Conservation (phyloP, 2,797 vertebrate species). For the Delichon dasypus region DNA sequence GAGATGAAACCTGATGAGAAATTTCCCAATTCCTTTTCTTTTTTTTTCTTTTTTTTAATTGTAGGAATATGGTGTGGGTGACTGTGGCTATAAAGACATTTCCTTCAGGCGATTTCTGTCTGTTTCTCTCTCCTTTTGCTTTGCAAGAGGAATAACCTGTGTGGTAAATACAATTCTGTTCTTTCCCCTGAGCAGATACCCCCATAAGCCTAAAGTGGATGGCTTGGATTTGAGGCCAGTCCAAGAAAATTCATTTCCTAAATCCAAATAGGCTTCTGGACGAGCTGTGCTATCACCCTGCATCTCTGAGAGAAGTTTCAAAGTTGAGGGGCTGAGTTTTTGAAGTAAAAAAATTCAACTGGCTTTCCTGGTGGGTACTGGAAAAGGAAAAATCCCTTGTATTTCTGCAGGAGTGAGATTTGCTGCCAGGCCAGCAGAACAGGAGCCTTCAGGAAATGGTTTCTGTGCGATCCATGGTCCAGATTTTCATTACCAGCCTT, state of each 20-base stretch:
- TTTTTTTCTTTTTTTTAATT: neutral
- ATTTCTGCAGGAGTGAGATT: neutral
- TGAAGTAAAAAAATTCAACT: neutral
- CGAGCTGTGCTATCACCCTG: neutral
- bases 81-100: neutral
- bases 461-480: neutral
- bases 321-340: neutral
- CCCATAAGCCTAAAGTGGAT: neutral
- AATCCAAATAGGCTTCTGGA: constrained; percentile 30
- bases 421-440: neutral
- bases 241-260: constrained; percentile 43
- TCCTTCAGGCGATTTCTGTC: neutral
- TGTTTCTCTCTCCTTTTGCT: neutral
- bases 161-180: neutral
- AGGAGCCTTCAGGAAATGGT: neutral
- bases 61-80: neutral
- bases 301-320: constrained; percentile 14
- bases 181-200: neutral
- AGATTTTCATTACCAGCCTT: neutral
- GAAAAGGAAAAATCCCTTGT: neutral
- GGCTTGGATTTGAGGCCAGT: constrained; percentile 13
- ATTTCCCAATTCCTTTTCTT: neutral
- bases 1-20: neutral
- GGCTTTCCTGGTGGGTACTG: neutral
- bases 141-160: neutral